Evolutionary conservation across 2,888 invertebrate species (phyloP).

Genomic region (Eueremaeus valkanovi): DNA sequence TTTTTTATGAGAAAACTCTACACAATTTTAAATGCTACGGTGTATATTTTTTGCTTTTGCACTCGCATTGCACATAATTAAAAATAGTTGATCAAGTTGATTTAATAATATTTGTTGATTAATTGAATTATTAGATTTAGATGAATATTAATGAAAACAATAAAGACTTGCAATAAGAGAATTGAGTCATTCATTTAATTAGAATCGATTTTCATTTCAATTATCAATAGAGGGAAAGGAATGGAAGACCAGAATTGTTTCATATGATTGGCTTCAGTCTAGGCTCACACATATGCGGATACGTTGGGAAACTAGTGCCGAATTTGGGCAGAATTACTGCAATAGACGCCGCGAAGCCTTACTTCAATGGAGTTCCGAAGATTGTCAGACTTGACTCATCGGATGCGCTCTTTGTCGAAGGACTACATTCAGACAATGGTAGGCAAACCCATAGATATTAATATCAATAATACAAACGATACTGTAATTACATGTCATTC

Average conservation of each 20-base stretch:
- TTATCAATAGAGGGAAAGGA: neutral
- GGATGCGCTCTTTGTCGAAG: neutral
- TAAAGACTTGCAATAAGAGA: no score
- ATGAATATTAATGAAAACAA: no score
- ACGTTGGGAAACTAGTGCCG: neutral
- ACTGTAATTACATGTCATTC: no score
- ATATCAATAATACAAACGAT: neutral
- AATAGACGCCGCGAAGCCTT: neutral
- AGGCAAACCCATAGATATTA: neutral
- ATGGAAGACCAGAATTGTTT: neutral
- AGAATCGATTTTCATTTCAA: no score
- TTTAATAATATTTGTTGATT: no score
- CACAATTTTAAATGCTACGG: no score
- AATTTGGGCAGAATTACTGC: constrained; percentile 1
- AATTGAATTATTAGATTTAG: neutral
- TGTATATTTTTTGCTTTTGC: no score
- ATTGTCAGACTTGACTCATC: neutral
- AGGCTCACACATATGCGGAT: constrained; percentile 1
- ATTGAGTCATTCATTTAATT: no score
- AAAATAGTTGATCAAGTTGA: neutral
- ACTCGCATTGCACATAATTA: neutral
- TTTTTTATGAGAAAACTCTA: no score
- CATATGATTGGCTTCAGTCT: constrained; percentile 18
- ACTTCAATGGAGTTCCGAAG: neutral
- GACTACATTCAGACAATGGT: neutral